A percentile compares a stretch with the other conserved stretches of the same genome.
Evolutionary conservation across 2,797 vertebrate species (phyloP).

Genomic region (Otolemur crassicaudatus): DNA sequence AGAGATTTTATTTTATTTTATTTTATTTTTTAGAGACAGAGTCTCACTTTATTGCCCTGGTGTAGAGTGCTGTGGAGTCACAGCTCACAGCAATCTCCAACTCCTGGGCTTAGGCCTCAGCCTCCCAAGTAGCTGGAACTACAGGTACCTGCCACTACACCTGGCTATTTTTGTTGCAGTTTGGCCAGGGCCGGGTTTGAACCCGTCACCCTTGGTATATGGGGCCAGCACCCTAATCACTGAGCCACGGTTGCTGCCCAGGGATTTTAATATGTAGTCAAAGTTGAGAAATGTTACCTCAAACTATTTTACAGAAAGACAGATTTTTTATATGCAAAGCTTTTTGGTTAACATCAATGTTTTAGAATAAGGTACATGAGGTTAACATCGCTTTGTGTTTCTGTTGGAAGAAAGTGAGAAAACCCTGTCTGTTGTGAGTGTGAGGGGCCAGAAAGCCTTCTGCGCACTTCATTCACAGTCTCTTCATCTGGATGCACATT

Average conservation of each 20-base stretch:
- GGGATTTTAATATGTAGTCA: background rate
- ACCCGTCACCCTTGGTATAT: too few relatives aligned
- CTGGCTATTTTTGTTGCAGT: too few relatives aligned
- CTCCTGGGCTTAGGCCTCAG: too few relatives aligned
- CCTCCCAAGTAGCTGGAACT: too few relatives aligned
- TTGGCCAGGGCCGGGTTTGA: too few relatives aligned
- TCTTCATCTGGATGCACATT: background rate
- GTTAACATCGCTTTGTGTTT: background rate
- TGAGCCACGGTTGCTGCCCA: too few relatives aligned
- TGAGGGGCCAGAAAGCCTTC: background rate
- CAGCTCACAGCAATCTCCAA: too few relatives aligned
- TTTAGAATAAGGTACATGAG: background rate
- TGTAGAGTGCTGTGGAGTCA: too few relatives aligned
- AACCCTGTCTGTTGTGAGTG: background rate
- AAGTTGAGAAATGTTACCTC: background rate
- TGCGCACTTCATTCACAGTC: background rate
- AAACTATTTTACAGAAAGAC: background rate
- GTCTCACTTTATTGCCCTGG: too few relatives aligned
- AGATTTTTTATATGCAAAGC: background rate
- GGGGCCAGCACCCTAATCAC: too few relatives aligned
- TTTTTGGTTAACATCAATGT: background rate
- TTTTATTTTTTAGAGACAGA: too few relatives aligned
- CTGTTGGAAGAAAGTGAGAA: background rate
- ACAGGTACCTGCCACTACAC: too few relatives aligned
- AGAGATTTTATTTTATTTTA: background rate